phyloP scores from a whole-genome alignment of 2,797 vertebrate species.

The Eremophila alpestris region DNA sequence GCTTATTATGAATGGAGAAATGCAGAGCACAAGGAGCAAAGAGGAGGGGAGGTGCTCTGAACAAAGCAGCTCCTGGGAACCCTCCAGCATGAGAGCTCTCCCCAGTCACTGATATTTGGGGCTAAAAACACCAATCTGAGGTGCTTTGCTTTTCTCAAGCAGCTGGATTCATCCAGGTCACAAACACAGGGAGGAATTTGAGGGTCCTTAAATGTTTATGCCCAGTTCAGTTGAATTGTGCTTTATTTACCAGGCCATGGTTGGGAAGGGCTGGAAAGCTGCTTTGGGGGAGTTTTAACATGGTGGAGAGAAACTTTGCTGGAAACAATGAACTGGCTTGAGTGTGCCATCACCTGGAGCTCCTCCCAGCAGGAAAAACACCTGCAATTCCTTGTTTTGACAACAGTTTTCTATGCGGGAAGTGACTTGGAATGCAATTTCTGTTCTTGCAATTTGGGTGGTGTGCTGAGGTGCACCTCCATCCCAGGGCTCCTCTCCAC shows the following conservation, averaged over 20 bases:
- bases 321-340: neutral
- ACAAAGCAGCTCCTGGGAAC: neutral
- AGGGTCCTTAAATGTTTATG: neutral
- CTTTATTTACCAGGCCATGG: fast-evolving
- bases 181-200: neutral
- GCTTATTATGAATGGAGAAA: neutral
- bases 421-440: neutral
- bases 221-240: neutral
- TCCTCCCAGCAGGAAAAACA: neutral
- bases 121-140: neutral
- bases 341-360: neutral
- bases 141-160: neutral
- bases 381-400: neutral
- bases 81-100: fast-evolving
- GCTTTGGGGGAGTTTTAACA: neutral
- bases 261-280: neutral
- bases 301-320: too few species aligned
- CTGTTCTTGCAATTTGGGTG: fast-evolving
- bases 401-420: neutral
- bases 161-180: neutral
- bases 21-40: neutral
- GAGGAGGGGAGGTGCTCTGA: neutral
- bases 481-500: neutral
- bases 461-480: neutral
- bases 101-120: fast-evolving